A percentile compares a stretch with the other conserved stretches of the same genome.
Conservation (phyloP, 2,113 vertebrate species). For the Paratilapia polleni region DNA sequence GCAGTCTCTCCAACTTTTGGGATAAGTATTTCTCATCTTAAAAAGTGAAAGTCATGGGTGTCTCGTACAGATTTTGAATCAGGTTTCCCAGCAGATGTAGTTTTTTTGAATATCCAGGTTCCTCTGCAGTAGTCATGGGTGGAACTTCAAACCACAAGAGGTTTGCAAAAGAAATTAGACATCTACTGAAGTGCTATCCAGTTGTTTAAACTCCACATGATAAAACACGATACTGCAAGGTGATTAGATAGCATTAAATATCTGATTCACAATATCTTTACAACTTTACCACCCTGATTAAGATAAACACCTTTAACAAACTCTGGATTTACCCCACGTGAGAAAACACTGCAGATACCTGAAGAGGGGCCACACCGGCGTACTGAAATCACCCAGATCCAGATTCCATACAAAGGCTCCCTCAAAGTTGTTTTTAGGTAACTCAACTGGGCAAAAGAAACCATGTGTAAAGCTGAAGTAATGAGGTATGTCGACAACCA, state of each 20-base stretch:
- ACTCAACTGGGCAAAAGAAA: not conserved
- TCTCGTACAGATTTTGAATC: not conserved
- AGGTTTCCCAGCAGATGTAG: not conserved
- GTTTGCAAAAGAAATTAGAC: not conserved
- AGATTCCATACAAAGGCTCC: not conserved
- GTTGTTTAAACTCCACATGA: not conserved
- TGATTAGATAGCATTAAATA: not conserved
- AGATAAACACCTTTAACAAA: not conserved
- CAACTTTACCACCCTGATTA: not conserved
- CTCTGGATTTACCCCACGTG: not conserved
- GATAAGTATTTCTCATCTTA: no score
- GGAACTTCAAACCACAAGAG: not conserved
- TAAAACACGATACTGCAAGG: not conserved
- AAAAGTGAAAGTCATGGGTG: not conserved
- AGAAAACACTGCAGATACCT: not conserved
- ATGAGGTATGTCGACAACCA: not conserved
- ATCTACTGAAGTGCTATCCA: not conserved
- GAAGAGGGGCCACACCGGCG: not conserved
- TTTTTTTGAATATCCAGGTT: no score
- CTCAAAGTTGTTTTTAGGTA: not conserved
- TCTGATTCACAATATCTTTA: not conserved
- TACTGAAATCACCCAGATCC: not conserved
- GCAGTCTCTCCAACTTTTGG: no score
- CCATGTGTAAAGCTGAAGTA: not conserved
- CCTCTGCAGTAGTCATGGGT: fast-evolving